Evolutionary conservation across 2,888 invertebrate genomes (phyloP).

Genomic region (Sesia apiformis): DNA sequence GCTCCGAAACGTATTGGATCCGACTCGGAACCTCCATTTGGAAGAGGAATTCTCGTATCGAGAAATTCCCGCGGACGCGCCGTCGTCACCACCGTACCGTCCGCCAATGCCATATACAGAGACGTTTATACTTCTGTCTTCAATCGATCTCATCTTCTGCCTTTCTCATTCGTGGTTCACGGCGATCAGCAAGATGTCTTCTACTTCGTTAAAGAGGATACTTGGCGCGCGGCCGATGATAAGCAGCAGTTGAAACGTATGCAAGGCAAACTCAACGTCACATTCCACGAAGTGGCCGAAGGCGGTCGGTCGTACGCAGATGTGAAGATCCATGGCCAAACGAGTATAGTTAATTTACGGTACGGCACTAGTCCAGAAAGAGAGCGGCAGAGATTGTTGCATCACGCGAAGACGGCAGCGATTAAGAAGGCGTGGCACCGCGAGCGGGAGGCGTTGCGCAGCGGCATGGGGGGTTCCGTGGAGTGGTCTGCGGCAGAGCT

Average conservation of each 20-base stretch:
- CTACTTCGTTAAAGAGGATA: slow-evolving; percentile 94
- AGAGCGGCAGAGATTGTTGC: slow-evolving; percentile 90
- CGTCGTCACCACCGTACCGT: slow-evolving; percentile 89
- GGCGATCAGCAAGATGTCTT: slow-evolving; percentile 93
- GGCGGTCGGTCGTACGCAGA: slow-evolving; percentile 86
- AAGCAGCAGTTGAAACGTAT: slow-evolving; percentile 90
- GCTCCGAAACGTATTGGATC: slow-evolving; percentile 85
- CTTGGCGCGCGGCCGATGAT: slow-evolving; percentile 92
- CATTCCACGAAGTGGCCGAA: slow-evolving; percentile 89
- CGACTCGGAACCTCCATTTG: slow-evolving; percentile 91
- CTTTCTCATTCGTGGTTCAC: slow-evolving; percentile 91
- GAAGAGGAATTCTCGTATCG: slow-evolving; percentile 89
- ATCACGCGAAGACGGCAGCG: slow-evolving; percentile 91
- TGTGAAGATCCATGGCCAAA: slow-evolving; percentile 92
- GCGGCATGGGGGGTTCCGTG: slow-evolving; percentile 82
- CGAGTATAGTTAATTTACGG: slow-evolving; percentile 93
- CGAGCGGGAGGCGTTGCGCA: slow-evolving; percentile 88
- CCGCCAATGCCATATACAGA: slow-evolving; percentile 91
- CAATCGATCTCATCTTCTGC: slow-evolving; percentile 89
- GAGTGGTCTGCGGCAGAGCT: slow-evolving; percentile 93
- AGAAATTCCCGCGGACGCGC: slow-evolving; percentile 85
- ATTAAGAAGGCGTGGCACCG: slow-evolving; percentile 94
- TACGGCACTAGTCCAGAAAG: slow-evolving; percentile 94
- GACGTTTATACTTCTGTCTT: slow-evolving; percentile 95
- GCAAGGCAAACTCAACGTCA: slow-evolving; percentile 92